Base-by-base conservation (phyloP, 2,113 vertebrate genomes). In the Vidua chalybeata region DNA sequence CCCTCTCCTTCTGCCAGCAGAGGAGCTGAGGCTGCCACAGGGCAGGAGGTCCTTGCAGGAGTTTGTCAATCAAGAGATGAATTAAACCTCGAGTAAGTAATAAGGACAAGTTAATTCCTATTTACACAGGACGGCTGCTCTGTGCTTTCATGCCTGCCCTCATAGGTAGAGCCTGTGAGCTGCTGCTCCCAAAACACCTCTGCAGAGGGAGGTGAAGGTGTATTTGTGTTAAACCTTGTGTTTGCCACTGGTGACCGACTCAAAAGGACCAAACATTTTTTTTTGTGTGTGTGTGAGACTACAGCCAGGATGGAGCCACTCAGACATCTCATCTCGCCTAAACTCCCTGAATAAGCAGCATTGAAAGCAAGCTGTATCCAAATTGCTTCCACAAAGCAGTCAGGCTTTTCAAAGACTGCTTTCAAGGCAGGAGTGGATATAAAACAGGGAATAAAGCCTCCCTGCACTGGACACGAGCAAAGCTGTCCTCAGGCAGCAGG, bases 401-500 rank as follows among this genome's bases (percentile, higher is more conserved):
- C 56, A 46, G 30, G 75, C 67, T 68, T 90, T 64, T 35, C 18
- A 51, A 73, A 55, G 35, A 3, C 19, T 24, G 37, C 2, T 16
- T 82, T 76, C 28, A 28, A 69, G 67, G 3, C 72, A 86, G 51
- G 35, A 24, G 51, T 33, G 63, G 63, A 15, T 49, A 5, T 71
- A 22, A 73, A 83, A 6, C 43, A 54, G 72, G 22, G 72, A 80
- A 18, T 83, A 43, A 73, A 85, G 52, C 45, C 67, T 37, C 52
- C 51, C 19, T 85, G 78, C 66, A 2, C 66, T 76, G 64, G 74
- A 7, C 11, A 5, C 30, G 31, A 82, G 88, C 8, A 37, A 8
- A 87, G 85, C 81, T 72, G 85, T 59, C n/a, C 85, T 85, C 54
- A 21, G 92, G 52, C 87, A 76, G 94, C 90, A 91, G 84, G 90